Evolutionary conservation across 2,113 vertebrate species (phyloP).

Genomic region (Neolamprologus longior): DNA sequence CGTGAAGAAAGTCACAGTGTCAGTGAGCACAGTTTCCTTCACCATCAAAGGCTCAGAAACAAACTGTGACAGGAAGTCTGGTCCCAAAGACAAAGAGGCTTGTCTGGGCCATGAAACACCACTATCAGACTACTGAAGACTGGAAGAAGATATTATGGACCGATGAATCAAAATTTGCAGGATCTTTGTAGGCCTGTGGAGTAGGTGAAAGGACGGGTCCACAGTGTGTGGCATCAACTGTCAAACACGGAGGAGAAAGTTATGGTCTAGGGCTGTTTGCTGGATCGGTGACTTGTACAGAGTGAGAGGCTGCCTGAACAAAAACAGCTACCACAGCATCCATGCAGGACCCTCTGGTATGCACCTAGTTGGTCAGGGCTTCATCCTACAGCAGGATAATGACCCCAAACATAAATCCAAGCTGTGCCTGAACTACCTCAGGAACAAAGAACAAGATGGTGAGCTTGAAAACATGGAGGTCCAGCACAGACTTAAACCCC

Average conservation of each 20-base stretch:
- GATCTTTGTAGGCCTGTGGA: not conserved
- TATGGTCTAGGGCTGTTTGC: not conserved
- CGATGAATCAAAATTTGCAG: not conserved
- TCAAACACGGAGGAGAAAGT: no score
- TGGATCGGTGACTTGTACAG: not conserved
- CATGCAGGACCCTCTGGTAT: not conserved
- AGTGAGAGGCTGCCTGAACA: no score
- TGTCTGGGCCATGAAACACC: not conserved
- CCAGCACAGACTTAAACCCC: not conserved
- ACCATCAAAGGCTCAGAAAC: not conserved
- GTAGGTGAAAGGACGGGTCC: not conserved
- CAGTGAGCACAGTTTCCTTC: not conserved
- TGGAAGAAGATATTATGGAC: not conserved
- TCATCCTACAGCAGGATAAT: not conserved
- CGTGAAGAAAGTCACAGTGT: fast-evolving
- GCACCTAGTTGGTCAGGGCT: not conserved
- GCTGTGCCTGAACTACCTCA: fast-evolving
- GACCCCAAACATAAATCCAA: not conserved
- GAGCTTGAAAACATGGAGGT: not conserved
- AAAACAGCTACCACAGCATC: not conserved
- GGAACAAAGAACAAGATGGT: not conserved
- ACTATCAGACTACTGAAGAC: not conserved
- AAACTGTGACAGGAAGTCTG: not conserved
- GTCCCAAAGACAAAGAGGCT: not conserved
- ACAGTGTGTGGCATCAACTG: not conserved